Base-by-base conservation (phyloP, 64 coral and sea anemone genomes). In the Hydrozoanthus tunicans region DNA sequence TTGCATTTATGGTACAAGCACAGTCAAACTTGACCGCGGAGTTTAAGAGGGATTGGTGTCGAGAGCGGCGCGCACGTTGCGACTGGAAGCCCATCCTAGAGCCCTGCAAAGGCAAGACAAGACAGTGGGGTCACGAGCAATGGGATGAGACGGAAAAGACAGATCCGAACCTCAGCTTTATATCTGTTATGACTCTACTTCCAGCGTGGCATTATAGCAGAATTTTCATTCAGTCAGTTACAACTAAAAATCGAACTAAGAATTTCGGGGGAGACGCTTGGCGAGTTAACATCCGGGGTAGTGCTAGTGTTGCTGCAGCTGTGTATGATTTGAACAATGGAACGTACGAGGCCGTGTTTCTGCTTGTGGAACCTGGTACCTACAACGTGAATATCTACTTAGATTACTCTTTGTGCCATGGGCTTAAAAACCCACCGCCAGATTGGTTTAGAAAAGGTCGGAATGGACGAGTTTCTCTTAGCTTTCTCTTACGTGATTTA, bases 351-450 rank as follows among this genome's bases (percentile, higher is more conserved):
- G 86, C 90, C 20, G 89, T 82, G 59, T 91, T 96, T 63, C 82
- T 96, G 32, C 62, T 86, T 27, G 73, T 80, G 52, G 94, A 96
- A 60, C 92, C 92, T 73, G 94, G 94, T 17, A 91, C 70, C 81
- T 96, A 96, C 75, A 70, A 66, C 5, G 77, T 72, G 11, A 78
- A 91, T 6, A 81, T 96, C 15, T 69, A 69, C 17, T 83, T 96
- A 67, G 94, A 96, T 60, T 96, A 96, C 54, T 90, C 94, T 5
- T 75, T 96, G n/a, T 96, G 94, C 78, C 94, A 96, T 52, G 94
- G 88, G 53, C 77, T 96, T 10, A 96, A 96, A 63, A 96, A 96
- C 24, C 94, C 94, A 6, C 94, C 94, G 11, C 85, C 79, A 81
- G 94, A 96, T 77, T 96, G 94, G 94, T 96, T 96, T 62, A 80